These are phyloP conservation scores for Callosobruchus maculatus DNA, from an alignment of 2,888 invertebrate genomes.

Conservation along the genomic window DNA sequence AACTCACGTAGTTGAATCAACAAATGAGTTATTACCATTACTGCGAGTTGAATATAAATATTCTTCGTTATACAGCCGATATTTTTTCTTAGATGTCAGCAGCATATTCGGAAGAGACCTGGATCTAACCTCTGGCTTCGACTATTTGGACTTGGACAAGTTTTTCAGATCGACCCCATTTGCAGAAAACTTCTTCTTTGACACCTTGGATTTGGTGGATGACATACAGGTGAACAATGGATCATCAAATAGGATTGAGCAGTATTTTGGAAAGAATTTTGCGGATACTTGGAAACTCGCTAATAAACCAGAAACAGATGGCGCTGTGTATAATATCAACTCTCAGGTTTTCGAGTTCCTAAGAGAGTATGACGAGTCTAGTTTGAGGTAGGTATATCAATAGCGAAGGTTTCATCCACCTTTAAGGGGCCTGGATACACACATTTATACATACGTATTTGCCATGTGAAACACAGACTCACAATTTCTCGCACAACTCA, in stretches of 20 bases:
- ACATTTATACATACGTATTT: no score
- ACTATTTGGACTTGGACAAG: constrained; percentile 4
- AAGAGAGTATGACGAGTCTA: constrained; percentile 40
- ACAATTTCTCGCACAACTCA: no score
- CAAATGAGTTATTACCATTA: no score
- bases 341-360: constrained; percentile 36
- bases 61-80: no score
- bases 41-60: no score
- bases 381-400: constrained; percentile 27
- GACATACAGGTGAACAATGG: constrained; percentile 9
- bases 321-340: constrained; percentile 29
- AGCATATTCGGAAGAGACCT: constrained; percentile 1
- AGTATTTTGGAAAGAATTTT: constrained; percentile 39
- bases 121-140: constrained; percentile 1
- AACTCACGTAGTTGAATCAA: no score
- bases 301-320: constrained; percentile 27
- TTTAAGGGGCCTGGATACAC: no score
- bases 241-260: constrained; percentile 26
- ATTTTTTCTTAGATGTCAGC: neutral
- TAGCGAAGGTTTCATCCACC: no score
- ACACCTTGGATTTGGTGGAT: neutral
- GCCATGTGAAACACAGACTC: no score
- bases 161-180: constrained; percentile 14
- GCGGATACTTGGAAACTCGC: constrained; percentile 43
- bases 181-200: neutral